Evolutionary conservation across 2,888 invertebrate genomes (phyloP).

Genomic region (Sacculina carcini): DNA sequence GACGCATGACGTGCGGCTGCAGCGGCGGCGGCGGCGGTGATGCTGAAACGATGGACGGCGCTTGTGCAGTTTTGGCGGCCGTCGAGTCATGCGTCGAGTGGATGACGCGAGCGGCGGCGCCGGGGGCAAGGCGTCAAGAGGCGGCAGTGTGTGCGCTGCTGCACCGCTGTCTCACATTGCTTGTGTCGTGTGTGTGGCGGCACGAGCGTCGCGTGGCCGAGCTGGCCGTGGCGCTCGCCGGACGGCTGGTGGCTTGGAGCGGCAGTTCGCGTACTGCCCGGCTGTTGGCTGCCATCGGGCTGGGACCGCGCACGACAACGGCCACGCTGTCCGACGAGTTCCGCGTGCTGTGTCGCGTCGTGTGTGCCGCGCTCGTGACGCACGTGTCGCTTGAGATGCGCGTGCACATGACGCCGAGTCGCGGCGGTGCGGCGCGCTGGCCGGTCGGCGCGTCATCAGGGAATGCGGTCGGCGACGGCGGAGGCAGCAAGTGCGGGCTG

Average conservation of each 20-base stretch:
- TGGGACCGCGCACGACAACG: conserved; percentile 9
- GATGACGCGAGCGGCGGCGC: too few species aligned
- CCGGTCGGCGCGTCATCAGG: not conserved
- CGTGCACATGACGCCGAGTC: not conserved
- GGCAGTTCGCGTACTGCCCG: conserved; percentile 9
- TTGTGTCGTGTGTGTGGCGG: not conserved
- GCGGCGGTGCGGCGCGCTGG: too few species aligned
- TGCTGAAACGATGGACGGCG: too few species aligned
- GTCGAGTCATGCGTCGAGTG: too few species aligned
- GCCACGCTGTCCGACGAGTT: conserved; percentile 2
- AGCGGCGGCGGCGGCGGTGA: too few species aligned
- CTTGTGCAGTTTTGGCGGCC: too few species aligned
- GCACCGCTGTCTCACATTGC: not conserved
- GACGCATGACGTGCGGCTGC: not conserved
- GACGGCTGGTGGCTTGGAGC: conserved; percentile 8
- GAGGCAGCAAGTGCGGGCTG: not conserved
- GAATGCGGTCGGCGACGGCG: not conserved
- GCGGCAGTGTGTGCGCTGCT: not conserved
- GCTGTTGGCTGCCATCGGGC: conserved; percentile 11
- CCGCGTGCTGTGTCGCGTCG: not conserved
- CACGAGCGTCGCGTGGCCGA: too few species aligned
- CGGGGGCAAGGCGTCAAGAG: not conserved
- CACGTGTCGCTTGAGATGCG: not conserved
- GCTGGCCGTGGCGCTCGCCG: not conserved
- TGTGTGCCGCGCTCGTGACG: not conserved